phyloP scores from a whole-genome alignment of 2,888 invertebrate species.

The Himalopsyche anomala region DNA sequence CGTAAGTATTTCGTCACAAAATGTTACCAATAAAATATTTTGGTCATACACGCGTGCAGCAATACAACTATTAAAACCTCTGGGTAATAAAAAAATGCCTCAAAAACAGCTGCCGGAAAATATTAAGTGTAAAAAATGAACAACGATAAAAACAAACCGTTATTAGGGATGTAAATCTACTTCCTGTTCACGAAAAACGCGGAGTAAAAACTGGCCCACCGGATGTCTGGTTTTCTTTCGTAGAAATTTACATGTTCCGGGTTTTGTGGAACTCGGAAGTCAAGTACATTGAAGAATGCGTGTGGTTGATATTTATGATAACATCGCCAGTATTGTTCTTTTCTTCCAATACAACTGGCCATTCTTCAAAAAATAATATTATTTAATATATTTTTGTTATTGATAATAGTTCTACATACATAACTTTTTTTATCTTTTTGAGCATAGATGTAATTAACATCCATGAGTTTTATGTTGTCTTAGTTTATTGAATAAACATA shows the following conservation, averaged over 20 bases:
- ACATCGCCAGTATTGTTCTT: background rate
- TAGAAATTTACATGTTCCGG: constrained; percentile 48
- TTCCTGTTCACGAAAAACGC: constrained; percentile 47
- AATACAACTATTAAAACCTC: background rate
- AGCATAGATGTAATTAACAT: too few species aligned
- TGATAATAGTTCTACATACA: too few species aligned
- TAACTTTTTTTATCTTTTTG: too few species aligned
- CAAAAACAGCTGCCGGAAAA: background rate
- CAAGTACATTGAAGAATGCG: background rate
- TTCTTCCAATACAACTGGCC: background rate
- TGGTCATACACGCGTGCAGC: background rate
- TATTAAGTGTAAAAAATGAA: constrained; percentile 34
- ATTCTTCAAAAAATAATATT: background rate
- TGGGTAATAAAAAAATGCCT: background rate
- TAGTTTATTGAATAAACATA: too few species aligned
- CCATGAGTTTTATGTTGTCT: too few species aligned
- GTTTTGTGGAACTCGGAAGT: background rate
- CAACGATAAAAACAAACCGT: constrained; percentile 36
- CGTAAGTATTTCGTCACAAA: too few species aligned
- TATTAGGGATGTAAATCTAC: constrained; percentile 61
- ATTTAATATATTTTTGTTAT: too few species aligned
- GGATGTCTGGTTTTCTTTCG: constrained; percentile 3
- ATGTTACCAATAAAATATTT: too few species aligned
- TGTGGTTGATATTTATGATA: constrained; percentile 1
- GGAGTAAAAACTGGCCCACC: constrained; percentile 26